Evolutionary conservation across 2,888 invertebrate species (phyloP).

Genomic region (Sminthurides aquaticus): DNA sequence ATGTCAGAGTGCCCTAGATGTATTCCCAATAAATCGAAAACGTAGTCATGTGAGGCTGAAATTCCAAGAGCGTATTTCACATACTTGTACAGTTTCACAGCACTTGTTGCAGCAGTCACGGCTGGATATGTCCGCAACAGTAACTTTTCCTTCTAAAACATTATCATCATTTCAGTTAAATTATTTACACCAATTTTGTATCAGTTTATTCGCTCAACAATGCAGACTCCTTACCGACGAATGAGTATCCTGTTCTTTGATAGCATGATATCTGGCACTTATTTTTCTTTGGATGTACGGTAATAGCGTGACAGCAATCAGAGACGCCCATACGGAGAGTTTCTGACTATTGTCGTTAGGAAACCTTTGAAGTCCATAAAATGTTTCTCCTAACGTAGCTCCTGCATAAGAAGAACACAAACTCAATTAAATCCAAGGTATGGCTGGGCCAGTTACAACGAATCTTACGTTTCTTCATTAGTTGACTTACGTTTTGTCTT

Average conservation of each 20-base stretch:
- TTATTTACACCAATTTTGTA: too few species aligned
- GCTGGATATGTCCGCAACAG: conserved; percentile 7
- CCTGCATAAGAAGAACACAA: conserved; percentile 22
- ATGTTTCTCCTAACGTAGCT: conserved; percentile 37
- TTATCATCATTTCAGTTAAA: too few species aligned
- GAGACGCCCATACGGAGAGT: neutral
- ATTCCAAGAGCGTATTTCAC: conserved; percentile 11
- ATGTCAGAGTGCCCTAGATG: conserved; percentile 8
- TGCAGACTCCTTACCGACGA: neutral
- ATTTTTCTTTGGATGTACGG: neutral
- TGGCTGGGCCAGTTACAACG: neutral
- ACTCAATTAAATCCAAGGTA: neutral
- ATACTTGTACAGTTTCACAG: conserved; percentile 13
- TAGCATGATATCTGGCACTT: neutral
- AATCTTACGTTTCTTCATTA: neutral
- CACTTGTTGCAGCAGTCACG: neutral
- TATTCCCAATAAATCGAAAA: conserved; percentile 9
- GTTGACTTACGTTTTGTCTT: conserved; percentile 30
- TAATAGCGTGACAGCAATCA: neutral
- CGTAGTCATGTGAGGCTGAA: conserved; percentile 11
- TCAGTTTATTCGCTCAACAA: too few species aligned
- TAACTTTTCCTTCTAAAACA: conserved; percentile 4
- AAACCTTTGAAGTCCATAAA: conserved; percentile 36
- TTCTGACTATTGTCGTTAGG: neutral
- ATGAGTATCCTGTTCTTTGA: neutral